Evolutionary conservation across 2,113 vertebrate species (phyloP), one percentile per base, ranked within the genome.

Genomic region (Felis chaus): DNA sequence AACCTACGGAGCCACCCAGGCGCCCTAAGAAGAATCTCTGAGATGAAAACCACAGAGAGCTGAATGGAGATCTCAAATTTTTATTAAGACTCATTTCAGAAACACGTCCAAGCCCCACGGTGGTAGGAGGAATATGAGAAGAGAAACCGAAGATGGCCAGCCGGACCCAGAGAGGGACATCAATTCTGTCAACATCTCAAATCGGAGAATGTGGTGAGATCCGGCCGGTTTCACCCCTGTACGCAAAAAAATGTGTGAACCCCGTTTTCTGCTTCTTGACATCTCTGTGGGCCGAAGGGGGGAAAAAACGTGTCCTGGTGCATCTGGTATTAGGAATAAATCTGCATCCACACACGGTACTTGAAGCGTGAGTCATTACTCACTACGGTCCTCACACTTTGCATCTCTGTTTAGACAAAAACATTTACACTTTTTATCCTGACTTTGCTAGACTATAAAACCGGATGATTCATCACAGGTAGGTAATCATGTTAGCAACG

Each of bases 381-480:
- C 36, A 71, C 27, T 81, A 68, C 0, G 36, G 63, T 94, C 69
- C 63, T 91, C n/a, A 53, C 31, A 19, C 21, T 73, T 57, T 94
- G 91, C 33, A 85, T 10, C 94, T 97, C 69, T 74, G 71, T n/a
- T 66, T 84, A 79, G 92, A 97, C 74, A 36, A 91, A 82, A 91
- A 31, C 57, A 93, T 95, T 9, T 4, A 81, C 7, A 48, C 36
- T 94, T 95, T 81, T 83, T 21, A 91, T 66, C 96, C 85, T 98
- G 33, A 94, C 66, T 91, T 96, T 97, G 50, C 69, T 88, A 85
- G 91, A 87, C 48, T 71, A 86, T 96, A 92, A 97, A 89, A 90
- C 3, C 76, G 19, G 13, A 91, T 94, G 55, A 97, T 86, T 97
- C 82, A 85, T 69, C 41, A 79, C 10, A 23, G 74, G 76, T 82